A percentile compares a stretch with the other conserved stretches of the same genome.
phyloP scores from a whole-genome alignment of 2,113 vertebrate genomes.

The Siniperca knerii region DNA sequence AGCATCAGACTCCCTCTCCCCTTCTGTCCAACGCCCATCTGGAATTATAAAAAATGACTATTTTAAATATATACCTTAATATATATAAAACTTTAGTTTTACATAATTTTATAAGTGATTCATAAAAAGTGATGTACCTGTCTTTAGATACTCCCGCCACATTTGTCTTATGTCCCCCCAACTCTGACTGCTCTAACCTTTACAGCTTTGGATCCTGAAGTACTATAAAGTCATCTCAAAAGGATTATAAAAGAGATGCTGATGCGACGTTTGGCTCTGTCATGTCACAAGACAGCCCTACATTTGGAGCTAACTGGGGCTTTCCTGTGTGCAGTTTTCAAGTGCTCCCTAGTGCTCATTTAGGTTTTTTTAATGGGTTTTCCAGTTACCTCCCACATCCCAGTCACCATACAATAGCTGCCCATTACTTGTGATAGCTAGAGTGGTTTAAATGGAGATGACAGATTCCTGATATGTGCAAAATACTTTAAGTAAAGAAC shows the following conservation, averaged over 20 bases:
- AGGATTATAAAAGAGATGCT: neutral
- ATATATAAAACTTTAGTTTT: neutral
- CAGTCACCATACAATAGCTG: neutral
- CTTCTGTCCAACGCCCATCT: neutral
- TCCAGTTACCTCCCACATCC: neutral
- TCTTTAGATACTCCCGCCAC: neutral
- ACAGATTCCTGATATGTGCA: neutral
- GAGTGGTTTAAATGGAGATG: neutral
- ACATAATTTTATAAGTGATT: neutral
- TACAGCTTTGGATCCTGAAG: neutral
- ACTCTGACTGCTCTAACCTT: neutral
- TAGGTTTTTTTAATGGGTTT: neutral
- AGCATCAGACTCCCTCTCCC: neutral
- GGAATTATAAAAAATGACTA: neutral
- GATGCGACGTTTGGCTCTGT: neutral
- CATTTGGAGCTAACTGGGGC: neutral
- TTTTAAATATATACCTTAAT: neutral
- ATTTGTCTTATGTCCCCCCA: neutral
- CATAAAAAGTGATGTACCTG: neutral
- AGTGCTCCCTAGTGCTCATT: neutral
- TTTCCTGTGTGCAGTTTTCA: neutral
- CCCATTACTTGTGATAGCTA: neutral
- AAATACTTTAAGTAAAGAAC: neutral
- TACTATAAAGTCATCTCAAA: neutral
- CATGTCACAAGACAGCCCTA: neutral